A percentile compares a stretch with the other conserved stretches of the same genome.
Evolutionary conservation across 2,888 invertebrate genomes (phyloP).

Genomic region (Thysanoteuthis rhombus): DNA sequence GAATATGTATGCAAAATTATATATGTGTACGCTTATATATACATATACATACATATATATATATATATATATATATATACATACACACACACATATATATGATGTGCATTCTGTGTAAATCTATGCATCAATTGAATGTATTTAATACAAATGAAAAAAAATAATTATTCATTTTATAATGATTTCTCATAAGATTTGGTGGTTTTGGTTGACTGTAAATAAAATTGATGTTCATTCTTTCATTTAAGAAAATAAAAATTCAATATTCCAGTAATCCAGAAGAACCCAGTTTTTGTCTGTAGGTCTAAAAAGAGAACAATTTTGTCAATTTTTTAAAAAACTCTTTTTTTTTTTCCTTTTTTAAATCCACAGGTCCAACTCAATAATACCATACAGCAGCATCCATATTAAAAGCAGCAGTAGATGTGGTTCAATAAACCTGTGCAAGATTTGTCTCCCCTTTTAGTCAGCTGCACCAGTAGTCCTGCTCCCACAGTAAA

Average conservation of each 20-base stretch:
- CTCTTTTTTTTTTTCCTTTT: not conserved
- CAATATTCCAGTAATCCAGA: not conserved
- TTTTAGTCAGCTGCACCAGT: slow-evolving; percentile 38
- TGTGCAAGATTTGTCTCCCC: not conserved
- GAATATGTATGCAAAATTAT: not conserved
- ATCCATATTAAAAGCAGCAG: not conserved
- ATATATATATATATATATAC: not conserved
- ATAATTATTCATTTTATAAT: not conserved
- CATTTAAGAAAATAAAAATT: not conserved
- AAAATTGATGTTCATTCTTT: not conserved
- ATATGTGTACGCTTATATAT: not conserved
- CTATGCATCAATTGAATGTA: not conserved
- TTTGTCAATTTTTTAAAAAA: not conserved
- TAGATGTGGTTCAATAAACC: not conserved
- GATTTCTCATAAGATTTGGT: not conserved
- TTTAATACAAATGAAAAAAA: not conserved
- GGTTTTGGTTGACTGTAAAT: not conserved
- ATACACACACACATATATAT: not conserved
- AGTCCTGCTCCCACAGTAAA: slow-evolving; percentile 49
- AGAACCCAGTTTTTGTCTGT: not conserved
- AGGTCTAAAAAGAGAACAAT: not conserved
- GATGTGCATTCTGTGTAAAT: not conserved
- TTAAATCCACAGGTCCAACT: not conserved
- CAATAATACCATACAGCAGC: not conserved
- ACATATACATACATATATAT: not conserved